Conservation (phyloP, 2,888 invertebrate species). For the Erebia ligea region DNA sequence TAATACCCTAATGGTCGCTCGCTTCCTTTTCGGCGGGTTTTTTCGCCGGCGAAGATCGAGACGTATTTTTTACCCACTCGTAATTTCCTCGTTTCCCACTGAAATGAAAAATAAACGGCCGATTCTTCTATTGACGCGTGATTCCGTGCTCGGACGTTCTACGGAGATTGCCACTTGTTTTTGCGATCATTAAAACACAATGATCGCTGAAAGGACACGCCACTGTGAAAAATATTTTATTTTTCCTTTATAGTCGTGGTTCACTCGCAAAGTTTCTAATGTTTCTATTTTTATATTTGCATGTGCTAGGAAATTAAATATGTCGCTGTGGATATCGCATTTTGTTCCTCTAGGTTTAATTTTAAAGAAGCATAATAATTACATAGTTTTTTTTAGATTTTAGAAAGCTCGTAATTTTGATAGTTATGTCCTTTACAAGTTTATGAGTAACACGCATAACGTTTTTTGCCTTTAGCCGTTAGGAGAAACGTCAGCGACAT, state of each 20-base stretch:
- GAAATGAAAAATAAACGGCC: constrained; percentile 71
- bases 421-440: too few species aligned
- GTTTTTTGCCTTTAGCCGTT: too few species aligned
- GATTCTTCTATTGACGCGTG: constrained; percentile 64
- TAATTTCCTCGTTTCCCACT: constrained; percentile 76
- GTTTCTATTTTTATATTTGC: constrained; percentile 24
- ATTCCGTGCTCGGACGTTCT: constrained; percentile 49
- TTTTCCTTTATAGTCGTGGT: constrained; percentile 26
- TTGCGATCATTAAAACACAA: constrained; percentile 41
- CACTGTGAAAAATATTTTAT: constrained; percentile 30
- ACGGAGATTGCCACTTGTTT: constrained; percentile 45
- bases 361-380: background rate
- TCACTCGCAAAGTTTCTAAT: constrained; percentile 22
- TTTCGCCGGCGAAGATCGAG: constrained; percentile 73
- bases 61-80: constrained; percentile 76
- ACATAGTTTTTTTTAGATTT: background rate
- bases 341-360: background rate
- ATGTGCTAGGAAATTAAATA: constrained; percentile 5
- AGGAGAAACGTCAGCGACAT: too few species aligned
- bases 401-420: too few species aligned
- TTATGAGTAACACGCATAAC: too few species aligned
- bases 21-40: constrained; percentile 80
- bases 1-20: constrained; percentile 82
- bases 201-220: constrained; percentile 32
- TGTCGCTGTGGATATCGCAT: background rate